Evolutionary conservation across 1,140 invertebrate species (phyloP), one percentile per base, ranked within the genome.

Genomic region (Acromyrmex echinatior): DNA sequence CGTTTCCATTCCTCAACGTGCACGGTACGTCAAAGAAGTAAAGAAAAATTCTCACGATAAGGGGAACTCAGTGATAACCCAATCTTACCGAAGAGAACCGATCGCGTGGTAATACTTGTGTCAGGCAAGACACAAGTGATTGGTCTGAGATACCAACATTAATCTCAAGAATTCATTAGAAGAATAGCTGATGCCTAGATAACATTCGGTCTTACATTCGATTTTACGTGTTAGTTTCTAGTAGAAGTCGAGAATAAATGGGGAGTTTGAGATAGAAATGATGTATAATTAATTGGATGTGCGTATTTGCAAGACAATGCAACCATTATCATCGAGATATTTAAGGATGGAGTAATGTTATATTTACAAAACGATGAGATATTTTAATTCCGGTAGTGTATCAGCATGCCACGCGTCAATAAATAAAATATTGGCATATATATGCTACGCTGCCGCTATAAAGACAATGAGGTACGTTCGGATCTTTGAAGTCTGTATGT

Each of bases 51-150:
- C 65, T 58, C 68, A 60, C 16, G 87, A 92, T 89, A 91, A 87
- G 71, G 39, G 35, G 84, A 93, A 87, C 89, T 86, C 45, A 1
- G 60, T 25, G 88, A 92, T 92, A 92, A 92, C 91, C 87, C 66
- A 89, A 16, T 74, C 7, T 18, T 31, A 88, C 7, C 25, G 70
- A 70, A 28, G 18, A 77, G 49, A 71, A 35, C 53, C 3, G 53
- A 49, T 82, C 71, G 58, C 58, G 77, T 21, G 51, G 6, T 28
- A 49, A 2, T 6, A 35, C n/a, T 31, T 16, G 14, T 18, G 9
- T 35, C 49, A 60, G 28, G 14, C 14, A 58, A 76, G 51, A 16
- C 56, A 25, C 25, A 25, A 25, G 12, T 70, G 53, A 79, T 70
- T 65, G 58, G 60, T 25, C 28, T 18, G 9, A 73, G 39, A 39